Evolutionary conservation across 1,140 invertebrate species (phyloP).

Genomic region (Trichonephila inaurata): DNA sequence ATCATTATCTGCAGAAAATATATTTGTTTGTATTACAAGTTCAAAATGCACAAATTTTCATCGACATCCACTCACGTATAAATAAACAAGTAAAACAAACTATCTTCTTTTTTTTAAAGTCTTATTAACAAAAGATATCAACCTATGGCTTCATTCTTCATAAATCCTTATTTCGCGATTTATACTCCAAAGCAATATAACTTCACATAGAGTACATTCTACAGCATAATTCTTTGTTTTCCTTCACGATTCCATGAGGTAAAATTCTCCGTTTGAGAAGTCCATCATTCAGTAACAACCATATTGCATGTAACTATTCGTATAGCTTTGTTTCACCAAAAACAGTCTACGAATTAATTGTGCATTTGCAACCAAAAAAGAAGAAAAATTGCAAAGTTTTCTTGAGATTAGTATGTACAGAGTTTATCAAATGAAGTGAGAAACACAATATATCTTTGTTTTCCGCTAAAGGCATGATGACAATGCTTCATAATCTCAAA

Average conservation of each 20-base stretch:
- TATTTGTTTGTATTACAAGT: too few relatives aligned
- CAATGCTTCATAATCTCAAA: neutral
- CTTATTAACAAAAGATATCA: too few relatives aligned
- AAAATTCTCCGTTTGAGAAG: neutral
- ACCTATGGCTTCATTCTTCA: too few relatives aligned
- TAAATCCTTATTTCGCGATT: too few relatives aligned
- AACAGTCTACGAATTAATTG: neutral
- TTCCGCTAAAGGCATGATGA: neutral
- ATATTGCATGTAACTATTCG: neutral
- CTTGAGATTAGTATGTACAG: neutral
- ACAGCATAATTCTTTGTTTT: too few relatives aligned
- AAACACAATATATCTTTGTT: slow-evolving; percentile 11
- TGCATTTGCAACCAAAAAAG: neutral
- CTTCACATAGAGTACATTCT: too few relatives aligned
- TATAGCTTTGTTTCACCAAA: neutral
- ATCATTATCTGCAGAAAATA: too few relatives aligned
- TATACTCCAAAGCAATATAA: too few relatives aligned
- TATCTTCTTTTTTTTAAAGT: too few relatives aligned
- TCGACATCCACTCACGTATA: too few relatives aligned
- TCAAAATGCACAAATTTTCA: too few relatives aligned
- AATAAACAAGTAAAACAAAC: too few relatives aligned
- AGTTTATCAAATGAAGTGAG: neutral
- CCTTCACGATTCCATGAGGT: neutral
- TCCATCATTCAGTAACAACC: neutral
- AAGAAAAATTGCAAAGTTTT: neutral